A percentile compares a stretch with the other conserved stretches of the same genome.
phyloP scores from a whole-genome alignment of 2,113 vertebrate species.

The Tupaia tana region DNA sequence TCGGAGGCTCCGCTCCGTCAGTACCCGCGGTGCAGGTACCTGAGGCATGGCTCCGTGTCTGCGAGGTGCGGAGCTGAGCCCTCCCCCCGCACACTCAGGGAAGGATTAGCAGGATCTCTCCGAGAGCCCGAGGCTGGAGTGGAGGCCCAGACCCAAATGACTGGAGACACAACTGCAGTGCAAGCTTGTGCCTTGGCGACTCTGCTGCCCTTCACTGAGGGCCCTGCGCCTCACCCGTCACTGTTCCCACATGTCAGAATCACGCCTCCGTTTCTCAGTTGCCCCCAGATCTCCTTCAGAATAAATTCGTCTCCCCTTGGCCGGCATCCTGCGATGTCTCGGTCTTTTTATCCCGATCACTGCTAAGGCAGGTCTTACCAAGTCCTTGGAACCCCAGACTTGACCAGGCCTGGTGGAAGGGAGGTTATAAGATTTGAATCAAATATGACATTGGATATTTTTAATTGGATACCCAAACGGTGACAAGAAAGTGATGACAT shows the following conservation, averaged over 20 bases:
- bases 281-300: background rate
- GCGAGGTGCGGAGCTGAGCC: background rate
- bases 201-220: background rate
- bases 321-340: background rate
- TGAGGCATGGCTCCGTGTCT: fast-evolving
- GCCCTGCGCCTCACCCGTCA: background rate
- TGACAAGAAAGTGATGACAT: background rate
- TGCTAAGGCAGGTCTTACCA: too few species aligned
- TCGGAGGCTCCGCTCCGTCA: background rate
- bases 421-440: background rate
- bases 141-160: background rate
- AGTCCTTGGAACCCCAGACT: background rate
- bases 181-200: fast-evolving
- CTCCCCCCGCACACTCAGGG: too few species aligned
- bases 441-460: background rate
- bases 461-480: background rate
- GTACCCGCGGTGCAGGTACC: fast-evolving
- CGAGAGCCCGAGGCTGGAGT: background rate
- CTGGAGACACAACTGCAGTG: background rate
- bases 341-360: background rate
- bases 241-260: fast-evolving
- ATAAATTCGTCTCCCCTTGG: background rate
- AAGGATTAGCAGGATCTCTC: background rate
- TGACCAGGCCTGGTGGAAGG: background rate
- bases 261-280: background rate